Evolutionary conservation across 2,113 vertebrate genomes (phyloP), one percentile per base, ranked within the genome.

Genomic region (Alectura lathami): DNA sequence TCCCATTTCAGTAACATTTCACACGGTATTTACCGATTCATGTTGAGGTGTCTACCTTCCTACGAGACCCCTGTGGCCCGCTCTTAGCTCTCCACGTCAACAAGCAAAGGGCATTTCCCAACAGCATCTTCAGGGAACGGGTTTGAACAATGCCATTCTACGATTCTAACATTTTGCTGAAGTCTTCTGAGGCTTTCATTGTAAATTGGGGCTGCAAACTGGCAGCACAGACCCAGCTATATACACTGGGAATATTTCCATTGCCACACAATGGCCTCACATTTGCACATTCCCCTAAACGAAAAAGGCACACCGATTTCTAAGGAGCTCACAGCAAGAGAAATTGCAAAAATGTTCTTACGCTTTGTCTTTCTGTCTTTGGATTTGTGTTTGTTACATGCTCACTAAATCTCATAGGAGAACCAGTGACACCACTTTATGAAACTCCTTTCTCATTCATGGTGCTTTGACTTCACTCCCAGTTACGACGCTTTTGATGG

Each of bases 251-350:
- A 94, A 9, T 90, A 93, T 5, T 53, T 74, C 27, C 83, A 53
- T 32, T 34, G 47, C 59, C 42, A 36, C 26, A 40, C 0, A 75
- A 34, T 2, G 15, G 59, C 45, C 16, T 27, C 67, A 57, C 6
- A 11, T 0, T 1, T 15, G 10, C 20, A 66, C 0, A 68, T 15
- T 1, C 26, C 63, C 67, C 17, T 13, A 11, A 20, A 21, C 80
- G 10, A 17, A 85, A 67, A 60, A 60, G 40, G 12, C 2, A 5
- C 21, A 56, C 3, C 32, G 45, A 8, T 32, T 91, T 83, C 89
- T 79, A 34, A 91, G 77, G 17, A 38, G 27, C 48, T 80, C 34
- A 66, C 14, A 3, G 11, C 17, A 69, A 73, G 36, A 45, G 9
- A 87, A 70, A 86, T 2, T 50, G 18, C 40, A 89, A 88, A 3